A percentile compares a stretch with the other conserved stretches of the same genome.
Conservation (phyloP, 2,888 invertebrate species). For the Rugalucina vietnamica region DNA sequence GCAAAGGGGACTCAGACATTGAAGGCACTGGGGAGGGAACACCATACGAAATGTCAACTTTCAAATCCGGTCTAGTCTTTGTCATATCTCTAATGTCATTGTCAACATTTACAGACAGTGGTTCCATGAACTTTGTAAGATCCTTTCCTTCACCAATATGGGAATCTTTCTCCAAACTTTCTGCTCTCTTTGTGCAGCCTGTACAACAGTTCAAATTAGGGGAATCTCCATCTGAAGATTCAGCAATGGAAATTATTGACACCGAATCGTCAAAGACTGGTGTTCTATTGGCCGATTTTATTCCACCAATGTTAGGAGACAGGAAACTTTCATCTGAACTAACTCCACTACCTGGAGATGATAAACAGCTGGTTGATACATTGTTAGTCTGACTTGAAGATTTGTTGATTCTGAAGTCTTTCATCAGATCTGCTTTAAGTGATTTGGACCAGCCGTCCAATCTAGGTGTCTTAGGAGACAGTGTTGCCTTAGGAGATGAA, state of each 20-base stretch:
- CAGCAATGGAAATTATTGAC: constrained; percentile 60
- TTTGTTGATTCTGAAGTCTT: neutral
- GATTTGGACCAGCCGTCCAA: neutral
- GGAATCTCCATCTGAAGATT: constrained; percentile 70
- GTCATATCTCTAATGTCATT: neutral
- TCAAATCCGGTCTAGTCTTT: neutral
- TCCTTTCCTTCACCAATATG: neutral
- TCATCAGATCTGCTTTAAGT: neutral
- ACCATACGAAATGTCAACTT: constrained; percentile 15
- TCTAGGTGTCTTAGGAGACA: neutral
- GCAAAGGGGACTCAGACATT: constrained; percentile 31
- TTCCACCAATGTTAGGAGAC: neutral
- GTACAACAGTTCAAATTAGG: constrained; percentile 37
- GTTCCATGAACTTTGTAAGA: constrained; percentile 13
- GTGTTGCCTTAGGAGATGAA: too few species aligned
- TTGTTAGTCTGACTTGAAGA: neutral
- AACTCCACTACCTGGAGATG: neutral
- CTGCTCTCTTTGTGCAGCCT: constrained; percentile 9
- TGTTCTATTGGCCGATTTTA: neutral
- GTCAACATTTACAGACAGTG: constrained; percentile 42
- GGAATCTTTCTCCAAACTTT: neutral
- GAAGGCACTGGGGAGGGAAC: constrained; percentile 52
- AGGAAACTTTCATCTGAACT: neutral
- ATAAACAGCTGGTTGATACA: neutral
- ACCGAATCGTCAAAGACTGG: constrained; percentile 56